Base-by-base conservation (phyloP, 2,113 vertebrate genomes). In the Chrysochloris asiatica region DNA sequence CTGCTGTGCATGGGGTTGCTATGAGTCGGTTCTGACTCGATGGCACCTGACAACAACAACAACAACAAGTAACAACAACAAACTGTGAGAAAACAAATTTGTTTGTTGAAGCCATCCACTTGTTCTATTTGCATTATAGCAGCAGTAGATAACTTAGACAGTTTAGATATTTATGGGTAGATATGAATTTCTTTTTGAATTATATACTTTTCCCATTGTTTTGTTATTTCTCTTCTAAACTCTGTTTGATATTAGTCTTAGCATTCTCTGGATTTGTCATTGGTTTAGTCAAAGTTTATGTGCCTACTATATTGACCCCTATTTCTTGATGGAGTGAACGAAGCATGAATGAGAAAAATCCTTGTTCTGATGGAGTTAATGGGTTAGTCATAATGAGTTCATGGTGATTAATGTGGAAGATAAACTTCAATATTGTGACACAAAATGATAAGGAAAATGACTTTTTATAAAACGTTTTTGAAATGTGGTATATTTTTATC, bases 111-210 rank as follows among this genome's bases (percentile, higher is more conserved):
- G n/a, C n/a, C n/a, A n/a, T n/a, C n/a, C n/a, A n/a, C n/a, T n/a
- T n/a, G n/a, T n/a, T n/a, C n/a, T n/a, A n/a, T n/a, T n/a, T n/a
- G n/a, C n/a, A n/a, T n/a, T n/a, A n/a, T n/a, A n/a, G n/a, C n/a
- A n/a, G n/a, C n/a, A n/a, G n/a, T n/a, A n/a, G n/a, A n/a, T n/a
- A n/a, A n/a, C n/a, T n/a, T n/a, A n/a, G n/a, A n/a, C n/a, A n/a
- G n/a, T n/a, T n/a, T n/a, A n/a, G n/a, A n/a, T n/a, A n/a, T n/a
- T 88, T 72, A 45, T 33, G 33, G 83, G 10, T 3, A 47, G 52
- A 95, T 81, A 17, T n/a, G n/a, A n/a, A n/a, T n/a, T n/a, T n/a
- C n/a, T 89, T 13, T 92, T 76, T 38, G 24, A 84, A 76, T 59
- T 71, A 77, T n/a, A n/a, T n/a, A n/a, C 75, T 54, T 30, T 14